A percentile compares a stretch with the other conserved stretches of the same genome.
Evolutionary conservation across 2,888 invertebrate genomes (phyloP).

Genomic region (Polylopha cassiicola): DNA sequence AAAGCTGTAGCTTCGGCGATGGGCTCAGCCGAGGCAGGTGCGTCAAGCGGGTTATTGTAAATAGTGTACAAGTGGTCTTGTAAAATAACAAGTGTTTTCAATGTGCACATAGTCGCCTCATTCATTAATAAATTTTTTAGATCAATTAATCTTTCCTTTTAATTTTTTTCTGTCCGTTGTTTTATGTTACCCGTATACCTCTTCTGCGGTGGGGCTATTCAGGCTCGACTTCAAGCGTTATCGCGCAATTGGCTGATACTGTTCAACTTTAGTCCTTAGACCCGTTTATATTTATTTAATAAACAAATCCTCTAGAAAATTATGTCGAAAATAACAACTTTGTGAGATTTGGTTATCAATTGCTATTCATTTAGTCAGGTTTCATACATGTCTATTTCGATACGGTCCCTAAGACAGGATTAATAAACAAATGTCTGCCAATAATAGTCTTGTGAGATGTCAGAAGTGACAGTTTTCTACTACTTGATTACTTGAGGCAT

Average conservation of each 20-base stretch:
- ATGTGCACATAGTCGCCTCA: conserved; percentile 78
- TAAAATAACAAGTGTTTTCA: conserved; percentile 74
- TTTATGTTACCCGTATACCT: conserved; percentile 30
- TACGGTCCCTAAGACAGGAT: too few relatives aligned
- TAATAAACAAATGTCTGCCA: too few relatives aligned
- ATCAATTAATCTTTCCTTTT: conserved; percentile 60
- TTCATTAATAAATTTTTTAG: conserved; percentile 77
- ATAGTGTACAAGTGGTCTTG: conserved; percentile 71
- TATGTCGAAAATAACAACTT: too few relatives aligned
- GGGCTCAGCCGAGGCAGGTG: conserved; percentile 27
- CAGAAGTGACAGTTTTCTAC: too few relatives aligned
- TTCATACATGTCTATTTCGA: too few relatives aligned
- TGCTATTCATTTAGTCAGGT: too few relatives aligned
- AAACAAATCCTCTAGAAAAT: too few relatives aligned
- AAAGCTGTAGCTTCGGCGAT: conserved; percentile 31
- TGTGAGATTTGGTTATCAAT: too few relatives aligned
- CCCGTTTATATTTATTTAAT: too few relatives aligned
- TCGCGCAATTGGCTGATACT: not conserved
- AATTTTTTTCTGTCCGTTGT: conserved; percentile 35
- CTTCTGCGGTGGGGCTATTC: conserved; percentile 23
- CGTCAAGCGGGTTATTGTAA: conserved; percentile 58
- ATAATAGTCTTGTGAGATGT: too few relatives aligned
- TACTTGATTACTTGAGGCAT: too few relatives aligned
- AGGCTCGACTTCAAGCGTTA: not conserved
- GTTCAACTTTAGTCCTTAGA: too few relatives aligned